phyloP scores from a whole-genome alignment of 1,140 invertebrate species.

The Steinernema khuongi region DNA sequence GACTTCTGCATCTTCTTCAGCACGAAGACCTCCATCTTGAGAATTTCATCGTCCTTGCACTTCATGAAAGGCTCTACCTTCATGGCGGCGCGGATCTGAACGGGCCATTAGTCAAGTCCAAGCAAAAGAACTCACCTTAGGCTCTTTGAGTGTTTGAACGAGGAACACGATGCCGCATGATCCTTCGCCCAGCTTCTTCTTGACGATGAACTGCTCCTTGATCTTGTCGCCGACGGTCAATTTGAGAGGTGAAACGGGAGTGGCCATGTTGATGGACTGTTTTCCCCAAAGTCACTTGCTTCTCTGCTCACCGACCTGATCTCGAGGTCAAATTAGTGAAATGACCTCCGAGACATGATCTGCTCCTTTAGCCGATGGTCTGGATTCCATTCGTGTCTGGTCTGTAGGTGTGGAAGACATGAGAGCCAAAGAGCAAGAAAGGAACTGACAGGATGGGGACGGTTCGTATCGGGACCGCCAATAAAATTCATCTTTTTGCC shows the following conservation, averaged over 20 bases:
- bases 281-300: no score
- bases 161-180: constrained; percentile 40
- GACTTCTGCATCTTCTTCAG: constrained; percentile 43
- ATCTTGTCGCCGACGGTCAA: neutral
- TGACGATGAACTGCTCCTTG: neutral
- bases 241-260: neutral
- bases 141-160: constrained; percentile 24
- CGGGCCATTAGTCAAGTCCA: no score
- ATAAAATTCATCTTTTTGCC: no score
- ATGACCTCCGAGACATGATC: no score
- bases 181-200: constrained; percentile 32
- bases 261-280: neutral
- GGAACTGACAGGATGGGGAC: no score
- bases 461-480: no score
- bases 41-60: constrained; percentile 41
- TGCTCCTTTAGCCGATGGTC: no score
- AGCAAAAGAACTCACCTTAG: neutral
- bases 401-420: no score
- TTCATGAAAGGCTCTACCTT: constrained; percentile 47
- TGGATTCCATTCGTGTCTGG: no score
- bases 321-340: no score
- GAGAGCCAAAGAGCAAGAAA: no score
- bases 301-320: no score
- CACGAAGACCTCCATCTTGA: constrained; percentile 50
- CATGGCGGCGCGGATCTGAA: constrained; percentile 26